phyloP scores from a whole-genome alignment of 2,113 vertebrate genomes.

The Archilochus colubris region DNA sequence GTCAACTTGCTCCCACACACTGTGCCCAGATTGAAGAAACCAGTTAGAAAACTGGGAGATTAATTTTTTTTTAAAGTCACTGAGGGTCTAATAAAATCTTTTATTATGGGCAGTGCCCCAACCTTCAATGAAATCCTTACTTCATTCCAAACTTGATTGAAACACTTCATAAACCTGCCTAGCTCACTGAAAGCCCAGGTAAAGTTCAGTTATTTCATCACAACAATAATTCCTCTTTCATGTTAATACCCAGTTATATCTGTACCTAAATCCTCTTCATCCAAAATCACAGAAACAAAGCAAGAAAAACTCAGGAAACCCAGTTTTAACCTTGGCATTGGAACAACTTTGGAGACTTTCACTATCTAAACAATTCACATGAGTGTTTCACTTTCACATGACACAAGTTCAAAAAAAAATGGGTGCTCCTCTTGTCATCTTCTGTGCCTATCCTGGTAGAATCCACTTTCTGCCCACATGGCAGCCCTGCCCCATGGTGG shows the following conservation, averaged over 20 bases:
- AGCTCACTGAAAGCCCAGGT: too few relatives aligned
- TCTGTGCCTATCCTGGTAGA: background rate
- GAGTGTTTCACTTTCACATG: background rate
- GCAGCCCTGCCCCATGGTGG: background rate
- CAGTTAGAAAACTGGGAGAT: background rate
- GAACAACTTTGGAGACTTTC: background rate
- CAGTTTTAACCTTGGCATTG: background rate
- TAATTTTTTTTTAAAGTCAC: background rate
- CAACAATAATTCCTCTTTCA: background rate
- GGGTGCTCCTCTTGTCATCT: background rate
- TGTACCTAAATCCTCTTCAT: background rate
- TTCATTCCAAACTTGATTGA: background rate
- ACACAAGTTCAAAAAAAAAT: background rate
- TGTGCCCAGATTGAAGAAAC: background rate
- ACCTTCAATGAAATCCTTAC: background rate
- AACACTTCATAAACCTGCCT: background rate
- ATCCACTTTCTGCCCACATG: background rate
- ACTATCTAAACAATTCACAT: background rate
- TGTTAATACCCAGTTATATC: background rate
- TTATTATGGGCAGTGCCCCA: background rate
- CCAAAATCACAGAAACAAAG: background rate
- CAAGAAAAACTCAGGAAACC: background rate
- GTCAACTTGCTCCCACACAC: background rate
- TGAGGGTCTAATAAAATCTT: too few relatives aligned
- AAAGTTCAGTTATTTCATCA: too few relatives aligned